Percentiles rank a stretch among this genome's conserved stretches.
phyloP scores from a whole-genome alignment of 2,113 vertebrate genomes.

The Gymnorhina tibicen region DNA sequence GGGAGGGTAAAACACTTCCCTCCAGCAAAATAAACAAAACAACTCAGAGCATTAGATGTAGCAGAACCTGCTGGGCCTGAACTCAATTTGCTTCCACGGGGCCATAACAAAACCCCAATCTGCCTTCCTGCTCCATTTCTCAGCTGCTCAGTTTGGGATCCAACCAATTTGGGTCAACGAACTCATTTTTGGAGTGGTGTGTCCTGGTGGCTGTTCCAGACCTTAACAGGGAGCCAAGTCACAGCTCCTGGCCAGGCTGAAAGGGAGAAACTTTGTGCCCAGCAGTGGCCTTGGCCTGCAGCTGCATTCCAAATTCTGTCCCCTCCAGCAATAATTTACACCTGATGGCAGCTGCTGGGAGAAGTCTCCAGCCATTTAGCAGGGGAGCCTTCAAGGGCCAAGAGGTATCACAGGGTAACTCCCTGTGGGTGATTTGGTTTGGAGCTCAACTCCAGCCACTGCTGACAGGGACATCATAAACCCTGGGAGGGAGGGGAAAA shows the following conservation, averaged over 20 bases:
- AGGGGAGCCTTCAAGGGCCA: neutral
- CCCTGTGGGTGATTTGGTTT: neutral
- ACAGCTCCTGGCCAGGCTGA: neutral
- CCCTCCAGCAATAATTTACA: neutral
- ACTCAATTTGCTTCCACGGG: constrained; percentile 36
- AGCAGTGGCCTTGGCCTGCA: neutral
- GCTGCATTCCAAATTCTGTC: neutral
- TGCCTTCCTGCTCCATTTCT: neutral
- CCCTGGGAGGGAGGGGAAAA: neutral
- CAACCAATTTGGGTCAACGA: constrained; percentile 13
- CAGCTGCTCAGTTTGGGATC: constrained; percentile 25
- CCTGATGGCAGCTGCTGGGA: neutral
- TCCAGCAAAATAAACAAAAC: constrained; percentile 32
- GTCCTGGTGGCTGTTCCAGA: neutral
- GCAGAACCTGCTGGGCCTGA: constrained; percentile 5
- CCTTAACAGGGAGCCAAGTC: neutral
- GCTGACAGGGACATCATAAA: neutral
- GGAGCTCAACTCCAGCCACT: neutral
- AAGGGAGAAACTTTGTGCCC: neutral
- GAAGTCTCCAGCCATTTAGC: neutral
- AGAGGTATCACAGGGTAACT: neutral
- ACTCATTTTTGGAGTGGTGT: neutral
- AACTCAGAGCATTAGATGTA: neutral
- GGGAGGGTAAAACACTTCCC: constrained; percentile 3
- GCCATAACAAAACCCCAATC: constrained; percentile 20